Base-by-base conservation (phyloP, 2,797 vertebrate species). In the Sciurus vulgaris region DNA sequence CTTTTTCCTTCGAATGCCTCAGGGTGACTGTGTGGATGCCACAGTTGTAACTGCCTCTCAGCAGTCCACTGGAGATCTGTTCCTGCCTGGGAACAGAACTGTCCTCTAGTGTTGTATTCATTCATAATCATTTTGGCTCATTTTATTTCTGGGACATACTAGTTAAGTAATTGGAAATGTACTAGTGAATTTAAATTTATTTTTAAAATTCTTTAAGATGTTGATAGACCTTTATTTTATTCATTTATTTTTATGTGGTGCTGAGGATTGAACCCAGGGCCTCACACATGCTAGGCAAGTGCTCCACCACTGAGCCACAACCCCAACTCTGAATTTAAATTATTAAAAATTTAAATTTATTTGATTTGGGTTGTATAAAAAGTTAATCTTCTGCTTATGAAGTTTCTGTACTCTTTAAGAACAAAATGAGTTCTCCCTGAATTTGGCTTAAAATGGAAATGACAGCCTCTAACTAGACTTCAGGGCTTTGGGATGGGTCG, bases 111-210 rank as follows among this genome's bases (percentile, higher is more conserved):
- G 0, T n/a, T 86, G 54, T 73, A 5, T 90, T 56, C 1, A 14
- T 67, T 63, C 83, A 70, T 18, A 89, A 47, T 41, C 22, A 63
- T 72, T 90, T 79, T 65, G 30, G 79, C 44, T 20, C 12, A 30
- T 67, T 93, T 87, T 79, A 84, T 89, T 93, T 90, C 65, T 87
- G 54, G 54, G 26, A 69, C 20, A 28, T 79, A 44, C 17, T 69
- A 47, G 33, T 86, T 70, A 86, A 86, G 51, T 81, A 4, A 35
- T 86, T 74, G 0, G 35, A 49, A 82, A 77, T 67, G 44, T 51
- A 44, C 69, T 63, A 33, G 30, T 82, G 69, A 44, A 20, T 85
- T 90, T 82, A 82, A 77, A 38, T 38, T 38, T 38, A 24, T 28
- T 70, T 56, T 89, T 79, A 65, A 91, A 82, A 30, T 35, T 38